phyloP scores from a whole-genome alignment of 2,797 vertebrate genomes.

The Harpagifer antarcticus region DNA sequence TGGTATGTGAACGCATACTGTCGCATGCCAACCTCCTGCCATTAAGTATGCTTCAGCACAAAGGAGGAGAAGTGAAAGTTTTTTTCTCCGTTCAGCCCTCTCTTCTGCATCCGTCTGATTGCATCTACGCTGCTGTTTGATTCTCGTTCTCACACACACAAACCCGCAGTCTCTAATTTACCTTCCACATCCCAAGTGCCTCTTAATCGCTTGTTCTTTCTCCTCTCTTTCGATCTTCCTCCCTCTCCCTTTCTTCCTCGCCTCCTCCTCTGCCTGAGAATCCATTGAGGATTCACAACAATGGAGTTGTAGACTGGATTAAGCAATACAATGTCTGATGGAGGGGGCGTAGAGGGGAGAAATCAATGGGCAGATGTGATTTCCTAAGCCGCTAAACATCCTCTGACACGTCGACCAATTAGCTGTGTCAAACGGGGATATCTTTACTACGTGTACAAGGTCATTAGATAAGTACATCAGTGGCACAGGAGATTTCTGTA shows the following conservation, averaged over 20 bases:
- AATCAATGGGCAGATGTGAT: slow-evolving; percentile 82
- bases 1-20: slow-evolving; percentile 45
- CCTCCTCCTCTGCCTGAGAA: slow-evolving; percentile 56
- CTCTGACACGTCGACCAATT: slow-evolving; percentile 81
- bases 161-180: slow-evolving; percentile 61
- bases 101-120: slow-evolving; percentile 36
- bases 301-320: slow-evolving; percentile 82
- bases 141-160: slow-evolving; percentile 34
- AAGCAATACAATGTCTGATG: slow-evolving; percentile 78
- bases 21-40: slow-evolving; percentile 54
- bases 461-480: slow-evolving; percentile 69
- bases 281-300: slow-evolving; percentile 80
- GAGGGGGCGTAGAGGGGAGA: slow-evolving; percentile 51
- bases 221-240: slow-evolving; percentile 44
- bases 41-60: slow-evolving; percentile 44
- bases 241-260: slow-evolving; percentile 46
- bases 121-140: slow-evolving; percentile 47
- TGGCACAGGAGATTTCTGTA: slow-evolving; percentile 30
- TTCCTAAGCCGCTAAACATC: slow-evolving; percentile 83
- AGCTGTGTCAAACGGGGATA: slow-evolving; percentile 80
- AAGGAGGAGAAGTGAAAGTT: slow-evolving; percentile 5
- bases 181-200: slow-evolving; percentile 69
- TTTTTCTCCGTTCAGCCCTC: slow-evolving; percentile 22
- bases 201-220: slow-evolving; percentile 72
- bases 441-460: slow-evolving; percentile 73